phyloP scores from a whole-genome alignment of 2,888 invertebrate species.

The Pediacus dermestoides region DNA sequence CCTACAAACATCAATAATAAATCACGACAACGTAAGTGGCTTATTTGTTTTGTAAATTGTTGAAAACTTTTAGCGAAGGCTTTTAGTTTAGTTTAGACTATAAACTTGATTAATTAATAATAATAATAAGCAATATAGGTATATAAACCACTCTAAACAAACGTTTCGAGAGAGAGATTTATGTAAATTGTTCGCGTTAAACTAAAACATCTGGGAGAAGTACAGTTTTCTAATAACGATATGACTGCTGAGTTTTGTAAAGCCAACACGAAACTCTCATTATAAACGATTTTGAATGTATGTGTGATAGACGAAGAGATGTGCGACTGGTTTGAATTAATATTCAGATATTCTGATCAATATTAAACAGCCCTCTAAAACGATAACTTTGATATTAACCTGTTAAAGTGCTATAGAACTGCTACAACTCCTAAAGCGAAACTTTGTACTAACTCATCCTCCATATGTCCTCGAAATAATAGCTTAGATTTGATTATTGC shows the following conservation, averaged over 20 bases:
- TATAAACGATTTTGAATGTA: constrained; percentile 9
- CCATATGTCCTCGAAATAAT: too few relatives aligned
- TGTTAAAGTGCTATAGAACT: constrained; percentile 30
- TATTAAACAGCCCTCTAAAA: constrained; percentile 29
- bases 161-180: constrained; percentile 6
- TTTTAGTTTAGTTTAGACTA: too few relatives aligned
- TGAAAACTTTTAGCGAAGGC: too few relatives aligned
- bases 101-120: too few relatives aligned
- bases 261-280: constrained; percentile 28
- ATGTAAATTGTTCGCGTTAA: constrained; percentile 20
- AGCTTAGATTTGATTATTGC: too few relatives aligned
- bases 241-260: constrained; percentile 25
- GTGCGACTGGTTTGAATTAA: constrained; percentile 19
- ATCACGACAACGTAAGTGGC: too few relatives aligned
- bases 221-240: constrained; percentile 20
- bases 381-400: constrained; percentile 32
- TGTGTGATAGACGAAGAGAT: constrained; percentile 5
- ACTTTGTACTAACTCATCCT: too few relatives aligned
- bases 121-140: too few relatives aligned
- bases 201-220: constrained; percentile 21
- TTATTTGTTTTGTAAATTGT: too few relatives aligned
- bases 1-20: too few relatives aligned
- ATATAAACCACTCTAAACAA: too few relatives aligned
- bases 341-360: constrained; percentile 30
- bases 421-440: constrained; percentile 2